Conservation (phyloP, 2,888 invertebrate species). For the Anthophora plumipes region DNA sequence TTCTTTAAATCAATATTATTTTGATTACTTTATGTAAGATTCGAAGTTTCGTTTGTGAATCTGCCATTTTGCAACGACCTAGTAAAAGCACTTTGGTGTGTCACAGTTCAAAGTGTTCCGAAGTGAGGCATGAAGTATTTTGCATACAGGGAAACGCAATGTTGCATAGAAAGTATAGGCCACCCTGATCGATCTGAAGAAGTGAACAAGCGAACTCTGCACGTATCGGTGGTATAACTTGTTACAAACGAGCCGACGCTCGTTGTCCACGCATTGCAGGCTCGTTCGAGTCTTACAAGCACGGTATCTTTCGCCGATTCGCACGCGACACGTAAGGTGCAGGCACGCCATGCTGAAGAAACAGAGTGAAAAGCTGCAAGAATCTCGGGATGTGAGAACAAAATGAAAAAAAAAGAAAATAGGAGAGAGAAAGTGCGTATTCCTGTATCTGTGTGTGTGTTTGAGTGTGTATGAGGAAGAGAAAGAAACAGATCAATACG, state of each 20-base stretch:
- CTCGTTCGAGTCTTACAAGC: conserved; percentile 17
- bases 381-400: conserved; percentile 60
- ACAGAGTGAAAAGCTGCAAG: conserved; percentile 64
- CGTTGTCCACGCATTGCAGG: conserved; percentile 7
- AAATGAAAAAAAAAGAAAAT: conserved; percentile 29
- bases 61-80: too few species aligned
- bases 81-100: too few species aligned
- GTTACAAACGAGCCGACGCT: conserved; percentile 15
- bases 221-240: conserved; percentile 43
- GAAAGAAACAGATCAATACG: conserved; percentile 39
- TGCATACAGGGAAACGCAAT: background rate
- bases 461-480: background rate
- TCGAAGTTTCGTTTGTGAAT: too few species aligned
- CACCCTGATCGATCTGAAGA: conserved; percentile 6
- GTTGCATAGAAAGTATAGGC: background rate
- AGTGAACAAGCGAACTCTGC: background rate
- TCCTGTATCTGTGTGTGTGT: too few species aligned
- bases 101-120: too few species aligned
- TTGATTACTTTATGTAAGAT: too few species aligned
- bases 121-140: background rate
- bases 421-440: conserved; percentile 23
- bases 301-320: conserved; percentile 24
- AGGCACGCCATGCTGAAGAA: conserved; percentile 69
- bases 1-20: too few species aligned
- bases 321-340: conserved; percentile 61